phyloP scores from a whole-genome alignment of 2,797 vertebrate species.

The Masticophis lateralis region DNA sequence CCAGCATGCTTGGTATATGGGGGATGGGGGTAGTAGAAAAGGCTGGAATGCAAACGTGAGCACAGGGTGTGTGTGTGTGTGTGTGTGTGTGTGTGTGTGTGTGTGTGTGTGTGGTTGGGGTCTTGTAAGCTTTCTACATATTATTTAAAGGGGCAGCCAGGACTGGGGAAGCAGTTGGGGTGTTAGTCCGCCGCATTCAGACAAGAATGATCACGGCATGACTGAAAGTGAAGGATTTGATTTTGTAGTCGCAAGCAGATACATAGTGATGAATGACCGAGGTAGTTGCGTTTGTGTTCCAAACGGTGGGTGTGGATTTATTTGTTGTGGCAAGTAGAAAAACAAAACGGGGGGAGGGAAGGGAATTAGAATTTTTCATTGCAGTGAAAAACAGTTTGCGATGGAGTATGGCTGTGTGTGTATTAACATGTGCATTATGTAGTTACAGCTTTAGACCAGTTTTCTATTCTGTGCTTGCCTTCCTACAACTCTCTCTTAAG shows the following conservation, averaged over 20 bases:
- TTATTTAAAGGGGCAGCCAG: conserved; percentile 33
- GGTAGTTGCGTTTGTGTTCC: conserved; percentile 16
- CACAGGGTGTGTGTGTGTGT: neutral
- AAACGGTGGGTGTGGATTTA: conserved; percentile 12
- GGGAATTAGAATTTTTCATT: conserved; percentile 49
- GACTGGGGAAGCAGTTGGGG: neutral
- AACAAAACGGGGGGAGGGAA: conserved; percentile 34
- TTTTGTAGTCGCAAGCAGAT: conserved; percentile 29
- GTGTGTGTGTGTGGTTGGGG: neutral
- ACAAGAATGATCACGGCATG: neutral
- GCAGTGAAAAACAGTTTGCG: conserved; percentile 41
- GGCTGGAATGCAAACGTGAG: conserved; percentile 40
- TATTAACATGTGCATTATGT: neutral
- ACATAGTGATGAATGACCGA: neutral
- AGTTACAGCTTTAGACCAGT: neutral
- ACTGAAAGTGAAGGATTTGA: neutral
- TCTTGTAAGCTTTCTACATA: conserved; percentile 43
- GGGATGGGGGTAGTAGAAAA: conserved; percentile 12
- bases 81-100: neutral
- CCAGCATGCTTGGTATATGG: conserved; percentile 55
- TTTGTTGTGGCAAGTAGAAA: conserved; percentile 41
- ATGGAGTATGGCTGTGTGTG: neutral
- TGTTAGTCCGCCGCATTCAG: neutral
- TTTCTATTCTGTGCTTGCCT: neutral
- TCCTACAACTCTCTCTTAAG: neutral